Percentiles rank a stretch among this genome's conserved stretches.
These are phyloP conservation scores for Pachypeltis micranthus DNA, from an alignment of 1,140 invertebrate genomes.

Conservation along the genomic window DNA sequence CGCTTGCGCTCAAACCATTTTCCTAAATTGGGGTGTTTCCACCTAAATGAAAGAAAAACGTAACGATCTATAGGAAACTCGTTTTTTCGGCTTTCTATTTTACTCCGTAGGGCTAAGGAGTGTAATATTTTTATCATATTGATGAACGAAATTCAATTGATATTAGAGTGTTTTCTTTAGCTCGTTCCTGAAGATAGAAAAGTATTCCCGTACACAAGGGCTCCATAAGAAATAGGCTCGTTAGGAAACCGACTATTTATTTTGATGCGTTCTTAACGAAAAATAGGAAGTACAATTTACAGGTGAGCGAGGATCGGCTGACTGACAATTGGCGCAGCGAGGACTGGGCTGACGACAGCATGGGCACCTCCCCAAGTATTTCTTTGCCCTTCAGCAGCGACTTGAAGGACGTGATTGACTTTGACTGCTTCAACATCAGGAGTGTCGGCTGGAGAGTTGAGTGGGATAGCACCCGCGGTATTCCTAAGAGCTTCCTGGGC, in stretches of 20 bases:
- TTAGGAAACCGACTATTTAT: not conserved
- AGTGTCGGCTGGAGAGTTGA: conserved; percentile 7
- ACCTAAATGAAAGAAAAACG: too few relatives aligned
- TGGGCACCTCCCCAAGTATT: not conserved
- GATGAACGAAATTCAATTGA: too few relatives aligned
- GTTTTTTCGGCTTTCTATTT: too few relatives aligned
- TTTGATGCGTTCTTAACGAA: not conserved
- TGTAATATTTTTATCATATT: too few relatives aligned
- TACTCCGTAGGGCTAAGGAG: too few relatives aligned
- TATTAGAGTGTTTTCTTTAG: not conserved
- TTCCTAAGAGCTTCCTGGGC: conserved; percentile 9
- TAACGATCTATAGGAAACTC: too few relatives aligned
- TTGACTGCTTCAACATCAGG: conserved; percentile 8
- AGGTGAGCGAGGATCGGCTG: not conserved
- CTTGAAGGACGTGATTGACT: conserved; percentile 4
- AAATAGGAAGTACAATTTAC: not conserved
- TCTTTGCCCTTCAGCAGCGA: not conserved
- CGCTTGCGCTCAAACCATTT: too few relatives aligned
- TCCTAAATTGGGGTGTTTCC: too few relatives aligned
- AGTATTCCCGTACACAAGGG: not conserved
- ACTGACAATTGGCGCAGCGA: not conserved
- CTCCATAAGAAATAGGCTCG: not conserved
- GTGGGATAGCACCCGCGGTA: not conserved
- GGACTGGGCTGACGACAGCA: not conserved
- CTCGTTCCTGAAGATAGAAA: not conserved